Percentiles rank a stretch among this genome's conserved stretches.
phyloP scores from a whole-genome alignment of 2,797 vertebrate genomes.

The Acrossocheilus wenchowensis region DNA sequence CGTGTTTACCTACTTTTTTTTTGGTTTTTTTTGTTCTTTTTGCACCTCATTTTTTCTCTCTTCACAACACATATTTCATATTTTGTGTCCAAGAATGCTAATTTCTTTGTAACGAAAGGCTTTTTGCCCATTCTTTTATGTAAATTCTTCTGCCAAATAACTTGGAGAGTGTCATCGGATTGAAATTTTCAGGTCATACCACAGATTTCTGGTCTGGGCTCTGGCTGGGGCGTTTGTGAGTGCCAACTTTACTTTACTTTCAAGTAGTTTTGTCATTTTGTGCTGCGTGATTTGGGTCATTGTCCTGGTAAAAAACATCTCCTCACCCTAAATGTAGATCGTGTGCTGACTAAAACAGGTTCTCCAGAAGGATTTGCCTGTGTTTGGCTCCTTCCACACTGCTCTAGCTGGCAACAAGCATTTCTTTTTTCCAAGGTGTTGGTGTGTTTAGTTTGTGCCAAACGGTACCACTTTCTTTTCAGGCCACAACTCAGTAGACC shows the following conservation, averaged over 20 bases:
- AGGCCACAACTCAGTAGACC: conserved; percentile 40
- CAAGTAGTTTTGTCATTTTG: background rate
- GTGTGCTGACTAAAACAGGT: background rate
- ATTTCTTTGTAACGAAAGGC: conserved; percentile 30
- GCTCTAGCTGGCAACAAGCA: conserved; percentile 14
- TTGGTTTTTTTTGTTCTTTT: background rate
- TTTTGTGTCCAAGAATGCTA: conserved; percentile 20
- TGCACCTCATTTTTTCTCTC: background rate
- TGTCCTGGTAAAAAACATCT: conserved; percentile 9
- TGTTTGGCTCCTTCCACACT: conserved; percentile 11
- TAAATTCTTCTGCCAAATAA: conserved; percentile 37
- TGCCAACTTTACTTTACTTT: conserved; percentile 19
- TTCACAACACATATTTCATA: conserved; percentile 26
- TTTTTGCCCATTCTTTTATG: conserved; percentile 21
- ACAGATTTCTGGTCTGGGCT: conserved; percentile 16
- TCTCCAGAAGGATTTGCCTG: conserved; percentile 4
- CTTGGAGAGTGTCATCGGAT: background rate
- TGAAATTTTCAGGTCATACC: conserved; percentile 38
- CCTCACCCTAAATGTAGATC: conserved; percentile 12
- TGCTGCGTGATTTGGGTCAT: conserved; percentile 28
- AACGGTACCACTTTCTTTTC: conserved; percentile 27
- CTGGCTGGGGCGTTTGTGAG: background rate
- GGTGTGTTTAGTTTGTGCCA: conserved; percentile 36
- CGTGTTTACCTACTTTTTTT: background rate
- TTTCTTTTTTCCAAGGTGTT: conserved; percentile 9